A percentile compares a stretch with the other conserved stretches of the same genome.
Conservation (phyloP, 2,797 vertebrate species). For the Cyclopterus lumpus region DNA sequence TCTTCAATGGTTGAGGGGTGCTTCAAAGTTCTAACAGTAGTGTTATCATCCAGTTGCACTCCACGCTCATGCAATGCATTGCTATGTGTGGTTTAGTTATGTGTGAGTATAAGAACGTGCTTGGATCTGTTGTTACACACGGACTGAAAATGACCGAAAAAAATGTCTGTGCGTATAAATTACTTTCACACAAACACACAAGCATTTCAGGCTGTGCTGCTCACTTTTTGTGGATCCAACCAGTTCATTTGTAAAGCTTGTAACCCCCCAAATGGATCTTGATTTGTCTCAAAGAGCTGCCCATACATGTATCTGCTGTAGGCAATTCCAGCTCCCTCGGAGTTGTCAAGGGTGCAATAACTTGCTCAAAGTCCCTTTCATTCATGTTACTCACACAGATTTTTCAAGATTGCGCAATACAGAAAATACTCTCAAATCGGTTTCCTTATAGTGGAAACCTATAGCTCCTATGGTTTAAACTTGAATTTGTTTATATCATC, state of each 20-base stretch:
- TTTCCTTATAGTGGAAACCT: not conserved
- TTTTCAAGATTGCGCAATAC: constrained; percentile 21
- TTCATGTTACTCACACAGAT: constrained; percentile 17
- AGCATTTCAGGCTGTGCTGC: not conserved
- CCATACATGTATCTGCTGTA: constrained; percentile 1
- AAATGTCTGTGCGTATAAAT: not conserved
- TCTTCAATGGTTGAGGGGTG: constrained; percentile 8
- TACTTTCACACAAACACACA: constrained; percentile 2
- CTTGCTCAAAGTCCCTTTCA: constrained; percentile 31
- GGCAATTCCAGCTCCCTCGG: constrained; percentile 29
- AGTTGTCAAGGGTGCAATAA: constrained; percentile 12
- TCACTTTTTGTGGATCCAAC: constrained; percentile 10
- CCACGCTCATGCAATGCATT: not conserved
- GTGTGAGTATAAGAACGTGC: not conserved
- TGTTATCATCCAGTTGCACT: not conserved
- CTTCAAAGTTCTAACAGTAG: constrained; percentile 6
- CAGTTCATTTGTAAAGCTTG: constrained; percentile 26
- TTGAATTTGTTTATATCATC: constrained; percentile 16
- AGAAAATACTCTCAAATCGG: constrained; percentile 21
- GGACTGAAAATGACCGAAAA: not conserved
- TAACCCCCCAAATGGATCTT: constrained; percentile 42
- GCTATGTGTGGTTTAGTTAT: not conserved
- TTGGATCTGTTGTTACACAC: not conserved
- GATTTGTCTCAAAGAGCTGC: constrained; percentile 26
- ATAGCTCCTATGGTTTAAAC: constrained; percentile 11